Percentiles rank a stretch among this genome's conserved stretches.
These are phyloP conservation scores for Sebastes elongatus DNA, from an alignment of 2,797 vertebrate genomes.

Conservation along the genomic window DNA sequence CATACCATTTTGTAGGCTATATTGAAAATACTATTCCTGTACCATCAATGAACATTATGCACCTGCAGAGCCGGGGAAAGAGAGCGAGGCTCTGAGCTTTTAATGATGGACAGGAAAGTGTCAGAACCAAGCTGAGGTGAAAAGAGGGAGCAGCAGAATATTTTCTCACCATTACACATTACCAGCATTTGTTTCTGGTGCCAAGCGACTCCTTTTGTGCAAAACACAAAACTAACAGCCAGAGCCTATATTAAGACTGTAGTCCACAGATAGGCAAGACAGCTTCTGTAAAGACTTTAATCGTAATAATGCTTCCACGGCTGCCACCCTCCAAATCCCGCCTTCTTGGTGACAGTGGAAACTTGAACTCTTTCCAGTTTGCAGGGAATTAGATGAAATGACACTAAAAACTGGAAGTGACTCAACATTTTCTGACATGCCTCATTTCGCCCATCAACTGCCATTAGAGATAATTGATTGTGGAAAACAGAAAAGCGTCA, in stretches of 20 bases:
- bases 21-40: slow-evolving; percentile 59
- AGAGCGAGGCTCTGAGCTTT: slow-evolving; percentile 21
- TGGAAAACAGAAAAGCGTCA: slow-evolving; percentile 35
- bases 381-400: slow-evolving; percentile 46
- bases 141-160: slow-evolving; percentile 31
- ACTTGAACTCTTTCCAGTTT: slow-evolving; percentile 48
- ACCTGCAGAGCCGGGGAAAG: slow-evolving; percentile 11
- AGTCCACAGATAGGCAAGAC: slow-evolving; percentile 47
- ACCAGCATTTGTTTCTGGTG: slow-evolving; percentile 39
- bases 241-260: slow-evolving; percentile 47
- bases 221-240: slow-evolving; percentile 34
- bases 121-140: slow-evolving; percentile 35
- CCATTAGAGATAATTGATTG: slow-evolving; percentile 55
- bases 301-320: slow-evolving; percentile 41
- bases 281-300: slow-evolving; percentile 62
- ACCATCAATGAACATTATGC: slow-evolving; percentile 13
- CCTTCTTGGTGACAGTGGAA: slow-evolving; percentile 42
- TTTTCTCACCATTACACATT: slow-evolving; percentile 41
- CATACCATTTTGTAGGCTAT: slow-evolving; percentile 46
- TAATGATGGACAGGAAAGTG: slow-evolving; percentile 45
- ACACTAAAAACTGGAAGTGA: slow-evolving; percentile 49
- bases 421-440: slow-evolving; percentile 50
- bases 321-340: slow-evolving; percentile 42
- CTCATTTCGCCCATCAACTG: slow-evolving; percentile 58
- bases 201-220: slow-evolving; percentile 43